Evolutionary conservation across 2,113 vertebrate species (phyloP), one percentile per base, ranked within the genome.

Genomic region (Myrmecobius fasciatus): DNA sequence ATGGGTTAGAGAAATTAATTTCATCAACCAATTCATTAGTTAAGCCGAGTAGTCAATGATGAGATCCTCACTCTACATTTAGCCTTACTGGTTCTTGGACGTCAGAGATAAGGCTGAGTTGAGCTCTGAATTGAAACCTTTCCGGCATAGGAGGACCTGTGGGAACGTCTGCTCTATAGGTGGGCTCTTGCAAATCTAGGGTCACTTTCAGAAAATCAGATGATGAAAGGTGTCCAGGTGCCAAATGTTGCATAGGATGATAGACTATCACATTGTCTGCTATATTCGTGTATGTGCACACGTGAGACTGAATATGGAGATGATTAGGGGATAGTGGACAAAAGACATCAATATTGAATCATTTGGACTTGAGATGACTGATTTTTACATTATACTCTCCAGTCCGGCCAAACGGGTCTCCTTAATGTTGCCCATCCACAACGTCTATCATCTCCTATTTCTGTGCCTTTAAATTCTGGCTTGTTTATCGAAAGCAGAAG

Each of bases 11-110:
- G 94, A 97, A 91, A 52, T 96, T 92, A 95, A 51, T 51, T 51
- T 8, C 9, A 51, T 51, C 49, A 51, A 51, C 49, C 49, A 51
- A 51, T 51, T 51, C 9, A 51, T 51, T 89, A 91, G 93, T 93
- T 14, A 75, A 75, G 24, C 46, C 47, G 53, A 89, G 95, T 93
- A 91, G 97, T 95, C 93, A 95, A 53, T 28, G 89, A 95, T 95
- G 96, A 90, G 94, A 94, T 48, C 47, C 43, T 53, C 53, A 93
- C 6, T 52, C 90, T 17, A 95, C 75, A 93, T 94, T 95, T 93
- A 94, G 91, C 52, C 51, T 89, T 20, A 89, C 67, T 95, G 43
- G 51, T 91, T 51, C 89, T 22, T 90, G 92, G 95, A 51, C 89
- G 17, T 17, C 60, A 56, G 67, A 93, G 43, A 96, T 28, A 25